Conservation (phyloP, 2,888 invertebrate genomes). For the Perdita meconis region DNA sequence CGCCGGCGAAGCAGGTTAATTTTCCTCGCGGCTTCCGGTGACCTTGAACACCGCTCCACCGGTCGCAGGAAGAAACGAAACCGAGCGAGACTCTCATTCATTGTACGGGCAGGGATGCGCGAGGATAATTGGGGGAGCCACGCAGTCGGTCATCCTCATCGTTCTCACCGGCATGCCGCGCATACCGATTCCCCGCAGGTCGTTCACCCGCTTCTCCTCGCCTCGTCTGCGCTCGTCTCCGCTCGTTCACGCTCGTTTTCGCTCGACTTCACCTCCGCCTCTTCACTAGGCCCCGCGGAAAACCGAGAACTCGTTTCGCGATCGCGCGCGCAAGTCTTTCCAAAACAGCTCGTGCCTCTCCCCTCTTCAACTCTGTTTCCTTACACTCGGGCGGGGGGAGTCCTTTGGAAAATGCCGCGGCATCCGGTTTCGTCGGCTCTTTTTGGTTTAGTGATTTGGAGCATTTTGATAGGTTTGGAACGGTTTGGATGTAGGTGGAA, state of each 20-base stretch:
- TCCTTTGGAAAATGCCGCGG: too few species aligned
- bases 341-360: constrained; percentile 17
- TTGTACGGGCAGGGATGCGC: constrained; percentile 44
- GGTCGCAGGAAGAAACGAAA: constrained; percentile 38
- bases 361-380: too few species aligned
- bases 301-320: constrained; percentile 27
- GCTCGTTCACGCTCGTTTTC: constrained; percentile 25
- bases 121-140: constrained; percentile 60
- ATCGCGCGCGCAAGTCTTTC: background rate
- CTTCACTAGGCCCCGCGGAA: constrained; percentile 42
- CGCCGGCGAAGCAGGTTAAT: constrained; percentile 40
- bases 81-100: constrained; percentile 59
- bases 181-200: constrained; percentile 73
- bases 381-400: too few species aligned
- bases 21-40: constrained; percentile 62
- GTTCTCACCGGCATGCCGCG: constrained; percentile 72
- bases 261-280: constrained; percentile 17
- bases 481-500: too few species aligned
- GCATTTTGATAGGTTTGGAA: too few species aligned
- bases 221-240: constrained; percentile 25
- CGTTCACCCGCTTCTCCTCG: constrained; percentile 66
- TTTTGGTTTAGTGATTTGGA: too few species aligned
- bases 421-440: too few species aligned
- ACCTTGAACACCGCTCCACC: constrained; percentile 53
- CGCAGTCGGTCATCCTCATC: constrained; percentile 71